Base-by-base conservation (phyloP, 2,797 vertebrate genomes). In the Epinephelus awoara region DNA sequence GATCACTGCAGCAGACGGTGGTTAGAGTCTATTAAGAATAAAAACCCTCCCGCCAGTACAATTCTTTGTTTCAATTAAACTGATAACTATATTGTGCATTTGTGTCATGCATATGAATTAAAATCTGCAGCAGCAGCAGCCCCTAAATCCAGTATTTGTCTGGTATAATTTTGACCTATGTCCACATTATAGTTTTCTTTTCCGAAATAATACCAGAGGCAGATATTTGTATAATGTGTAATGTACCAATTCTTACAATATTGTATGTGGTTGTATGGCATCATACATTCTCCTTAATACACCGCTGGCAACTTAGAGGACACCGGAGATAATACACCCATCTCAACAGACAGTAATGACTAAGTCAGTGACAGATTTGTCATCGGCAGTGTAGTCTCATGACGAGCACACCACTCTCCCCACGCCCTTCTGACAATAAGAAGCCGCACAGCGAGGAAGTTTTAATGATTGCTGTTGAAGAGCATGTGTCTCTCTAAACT, bases 381-480 rank as follows among this genome's bases (percentile, higher is more conserved):
- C 70, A 50, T 49, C 49, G 54, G 58, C 29, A 29, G 40, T 5
- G 5, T 5, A 2, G 65, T 34, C 54, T 72, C 27, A 67, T 68
- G 49, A 57, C 66, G n/a, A 42, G 40, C 68, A 8, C 21, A 21
- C 61, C 15, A 47, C 38, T 56, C 38, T 21, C 4, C 15, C 13
- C 14, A 14, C 21, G 18, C 27, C 56, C 51, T 23, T 51, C 56
- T 25, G 23, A 90, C 47, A 52, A 82, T 80, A 68, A 73, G 79
- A 59, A 92, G 63, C 85, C 15, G 76, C 80, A n/a, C 27, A 1
- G 14, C 47, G 4, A 18, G 40, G 2, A 38, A 27, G 46, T 75
- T 73, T 34, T 50, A 55, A 19, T 79, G 34, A 47, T 54, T 80
- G 47, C 47, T 82, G 34, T 67, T 85, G 83, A 89, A 73, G 74